Percentiles rank a stretch among this genome's conserved stretches.
These are phyloP conservation scores for Myotis findleyi DNA, from an alignment of 2,797 vertebrate genomes.

Conservation along the genomic window DNA sequence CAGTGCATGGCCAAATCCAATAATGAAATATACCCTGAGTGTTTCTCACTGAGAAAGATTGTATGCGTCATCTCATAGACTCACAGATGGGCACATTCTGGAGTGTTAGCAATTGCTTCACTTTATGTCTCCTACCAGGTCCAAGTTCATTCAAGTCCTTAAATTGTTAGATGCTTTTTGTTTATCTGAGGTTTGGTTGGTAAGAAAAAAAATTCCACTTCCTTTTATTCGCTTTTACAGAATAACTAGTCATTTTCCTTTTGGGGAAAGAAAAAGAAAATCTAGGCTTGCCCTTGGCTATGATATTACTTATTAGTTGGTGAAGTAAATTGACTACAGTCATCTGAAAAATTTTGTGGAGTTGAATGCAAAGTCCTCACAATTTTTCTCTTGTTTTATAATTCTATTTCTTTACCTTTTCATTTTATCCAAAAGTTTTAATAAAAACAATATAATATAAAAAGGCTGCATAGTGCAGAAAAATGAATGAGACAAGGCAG, in stretches of 20 bases:
- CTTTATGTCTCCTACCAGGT: neutral
- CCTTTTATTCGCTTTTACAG: slow-evolving; percentile 38
- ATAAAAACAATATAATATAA: slow-evolving; percentile 16
- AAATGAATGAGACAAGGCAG: neutral
- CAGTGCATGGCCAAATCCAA: neutral
- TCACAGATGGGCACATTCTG: neutral
- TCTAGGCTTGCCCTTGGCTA: neutral
- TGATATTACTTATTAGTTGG: neutral
- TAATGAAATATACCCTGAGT: neutral
- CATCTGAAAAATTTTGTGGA: neutral
- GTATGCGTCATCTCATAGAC: neutral
- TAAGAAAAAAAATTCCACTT: slow-evolving; percentile 52
- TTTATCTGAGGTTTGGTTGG: slow-evolving; percentile 37
- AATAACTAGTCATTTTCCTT: slow-evolving; percentile 51
- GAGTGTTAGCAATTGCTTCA: neutral
- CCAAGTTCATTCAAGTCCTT: slow-evolving; percentile 11
- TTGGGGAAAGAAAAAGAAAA: neutral
- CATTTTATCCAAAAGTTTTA: slow-evolving; percentile 19
- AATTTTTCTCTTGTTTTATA: slow-evolving; percentile 40
- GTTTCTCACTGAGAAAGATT: neutral
- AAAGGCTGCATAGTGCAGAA: neutral
- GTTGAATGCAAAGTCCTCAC: neutral
- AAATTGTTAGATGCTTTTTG: slow-evolving; percentile 38
- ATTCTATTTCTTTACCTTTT: slow-evolving; percentile 17
- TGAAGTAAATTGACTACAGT: slow-evolving; percentile 20